These are phyloP conservation scores for Camponotus vicinus DNA, from an alignment of 1,140 invertebrate genomes.

Conservation along the genomic window DNA sequence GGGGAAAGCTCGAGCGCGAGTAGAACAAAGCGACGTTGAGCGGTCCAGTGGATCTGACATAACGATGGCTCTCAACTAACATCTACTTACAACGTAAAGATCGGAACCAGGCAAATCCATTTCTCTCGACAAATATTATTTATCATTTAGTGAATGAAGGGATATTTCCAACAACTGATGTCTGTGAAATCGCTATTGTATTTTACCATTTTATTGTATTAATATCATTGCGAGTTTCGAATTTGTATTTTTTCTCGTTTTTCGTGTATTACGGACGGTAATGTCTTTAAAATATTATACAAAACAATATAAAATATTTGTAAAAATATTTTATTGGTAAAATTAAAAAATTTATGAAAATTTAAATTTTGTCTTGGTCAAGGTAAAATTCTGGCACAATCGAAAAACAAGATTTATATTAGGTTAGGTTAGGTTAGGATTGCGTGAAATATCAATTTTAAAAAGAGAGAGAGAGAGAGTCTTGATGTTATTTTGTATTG, in stretches of 20 bases:
- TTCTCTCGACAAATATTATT: background rate
- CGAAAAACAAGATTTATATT: no score
- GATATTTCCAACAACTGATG: background rate
- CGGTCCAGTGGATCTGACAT: conserved; percentile 20
- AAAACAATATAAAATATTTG: no score
- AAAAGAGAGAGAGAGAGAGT: no score
- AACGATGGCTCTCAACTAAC: conserved; percentile 32
- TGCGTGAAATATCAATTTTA: no score
- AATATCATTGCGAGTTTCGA: background rate
- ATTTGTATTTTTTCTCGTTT: background rate
- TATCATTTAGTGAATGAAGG: background rate
- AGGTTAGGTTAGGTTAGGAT: no score
- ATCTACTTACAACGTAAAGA: background rate
- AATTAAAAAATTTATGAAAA: no score
- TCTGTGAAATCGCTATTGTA: background rate
- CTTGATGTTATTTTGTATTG: no score
- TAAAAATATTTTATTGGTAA: no score
- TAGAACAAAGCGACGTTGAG: conserved; percentile 54
- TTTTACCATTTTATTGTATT: background rate
- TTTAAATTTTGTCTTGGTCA: no score
- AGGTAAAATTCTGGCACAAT: no score
- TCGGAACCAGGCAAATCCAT: background rate
- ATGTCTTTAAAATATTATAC: background rate
- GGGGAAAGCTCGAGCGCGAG: conserved; percentile 48
- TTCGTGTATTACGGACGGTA: background rate